Conservation (phyloP, 2,113 vertebrate species). For the Guaruba guarouba region DNA sequence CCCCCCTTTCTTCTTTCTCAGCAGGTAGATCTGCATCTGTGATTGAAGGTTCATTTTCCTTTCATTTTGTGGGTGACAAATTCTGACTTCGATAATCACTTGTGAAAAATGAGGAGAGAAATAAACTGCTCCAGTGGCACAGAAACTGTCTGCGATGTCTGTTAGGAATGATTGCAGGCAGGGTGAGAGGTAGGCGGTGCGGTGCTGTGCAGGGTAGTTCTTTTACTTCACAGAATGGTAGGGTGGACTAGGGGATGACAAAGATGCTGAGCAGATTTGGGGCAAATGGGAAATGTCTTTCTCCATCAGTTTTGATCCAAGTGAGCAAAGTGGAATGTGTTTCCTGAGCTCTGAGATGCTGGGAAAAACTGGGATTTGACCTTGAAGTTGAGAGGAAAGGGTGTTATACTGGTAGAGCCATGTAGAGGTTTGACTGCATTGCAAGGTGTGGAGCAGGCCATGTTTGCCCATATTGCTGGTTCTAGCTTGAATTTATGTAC, state of each 20-base stretch:
- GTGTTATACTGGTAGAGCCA: not conserved
- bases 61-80: conserved; percentile 68
- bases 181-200: not conserved
- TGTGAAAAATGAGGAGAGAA: conserved; percentile 76
- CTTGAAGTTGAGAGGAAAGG: not conserved
- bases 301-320: not conserved
- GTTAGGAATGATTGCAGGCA: not conserved
- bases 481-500: not conserved
- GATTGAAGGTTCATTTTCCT: conserved; percentile 69
- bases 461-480: not conserved
- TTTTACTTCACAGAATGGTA: not conserved
- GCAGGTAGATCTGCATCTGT: conserved; percentile 31
- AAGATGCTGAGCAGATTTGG: not conserved
- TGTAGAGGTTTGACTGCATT: not conserved
- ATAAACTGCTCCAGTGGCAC: not conserved
- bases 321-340: not conserved
- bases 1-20: not conserved
- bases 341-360: not conserved
- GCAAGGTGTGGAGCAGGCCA: not conserved
- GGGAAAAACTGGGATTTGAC: not conserved
- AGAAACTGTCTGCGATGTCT: conserved; percentile 29
- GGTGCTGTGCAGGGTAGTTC: not conserved
- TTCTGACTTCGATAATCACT: conserved; percentile 67
- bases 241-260: accelerated
- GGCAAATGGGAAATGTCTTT: not conserved